Evolutionary conservation across 2,113 vertebrate genomes (phyloP), one percentile per base, ranked within the genome.

Genomic region (Actenoides lindsayi): DNA sequence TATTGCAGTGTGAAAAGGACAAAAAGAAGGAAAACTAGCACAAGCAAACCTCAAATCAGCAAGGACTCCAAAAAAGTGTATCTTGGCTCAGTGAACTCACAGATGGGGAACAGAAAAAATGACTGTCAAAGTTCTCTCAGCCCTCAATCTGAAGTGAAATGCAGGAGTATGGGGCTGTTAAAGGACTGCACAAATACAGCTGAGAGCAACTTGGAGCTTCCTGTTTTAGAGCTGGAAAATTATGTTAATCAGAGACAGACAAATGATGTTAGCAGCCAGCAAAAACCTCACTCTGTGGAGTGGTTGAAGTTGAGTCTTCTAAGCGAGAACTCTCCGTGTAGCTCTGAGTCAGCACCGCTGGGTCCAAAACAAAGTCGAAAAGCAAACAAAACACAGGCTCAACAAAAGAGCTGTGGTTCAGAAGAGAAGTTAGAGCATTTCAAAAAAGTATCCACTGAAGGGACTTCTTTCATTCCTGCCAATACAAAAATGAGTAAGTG

Each of bases 1-100:
- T 90, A 81, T 98, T 98, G 93, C 97, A 99, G 99, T 75, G 97
- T 96, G 92, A 98, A 98, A 95, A 98, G 98, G 97, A 97, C 95
- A n/a, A 92, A 97, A 96, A 18, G 93, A 88, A 98, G 95, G 91
- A 96, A 83, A 70, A 92, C 80, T 27, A 51, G 48, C 44, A 51
- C 77, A 74, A 97, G 94, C 88, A 97, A 98, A 96, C 91, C 93
- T 95, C 90, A 96, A 92, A 96, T 57, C 94, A 91, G 67, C 69
- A 94, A 90, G 89, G 91, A 78, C 93, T 90, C 74, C 77, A 71
- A 92, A 81, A 63, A 94, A 86, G 96, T 79, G 63, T 96, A 17
- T 81, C 80, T 96, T 98, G 96, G 88, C 96, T 96, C 89, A 2
- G 93, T 24, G 51, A 76, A 75, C 75, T 68, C 12, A 0, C 87